A percentile compares a stretch with the other conserved stretches of the same genome.
These are phyloP conservation scores for Drosophila triauraria DNA, from an alignment of 1,140 invertebrate genomes.

Conservation along the genomic window DNA sequence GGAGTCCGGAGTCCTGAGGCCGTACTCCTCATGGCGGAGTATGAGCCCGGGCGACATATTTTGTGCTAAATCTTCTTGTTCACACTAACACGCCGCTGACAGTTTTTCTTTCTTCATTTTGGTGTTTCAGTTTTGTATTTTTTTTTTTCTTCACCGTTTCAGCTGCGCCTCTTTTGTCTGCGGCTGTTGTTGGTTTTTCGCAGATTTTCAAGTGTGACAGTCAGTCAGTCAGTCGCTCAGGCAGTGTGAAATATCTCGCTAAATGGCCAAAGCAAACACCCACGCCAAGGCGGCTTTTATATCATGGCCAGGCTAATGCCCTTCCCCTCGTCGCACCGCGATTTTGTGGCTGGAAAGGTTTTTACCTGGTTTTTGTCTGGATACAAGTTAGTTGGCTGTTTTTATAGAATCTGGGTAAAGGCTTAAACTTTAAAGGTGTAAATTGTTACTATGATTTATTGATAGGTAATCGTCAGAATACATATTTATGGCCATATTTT, in stretches of 20 bases:
- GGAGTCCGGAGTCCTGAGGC: conserved; percentile 22
- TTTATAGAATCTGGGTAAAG: background rate
- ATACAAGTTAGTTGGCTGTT: background rate
- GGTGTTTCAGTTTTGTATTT: conserved; percentile 39
- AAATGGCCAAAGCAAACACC: conserved; percentile 77
- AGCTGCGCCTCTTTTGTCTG: conserved; percentile 48
- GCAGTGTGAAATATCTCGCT: conserved; percentile 75
- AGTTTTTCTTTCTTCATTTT: conserved; percentile 72
- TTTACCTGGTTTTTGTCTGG: conserved; percentile 21
- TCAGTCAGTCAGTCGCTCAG: conserved; percentile 44
- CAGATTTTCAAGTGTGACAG: conserved; percentile 66
- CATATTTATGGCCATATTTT: too few relatives aligned
- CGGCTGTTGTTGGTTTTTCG: conserved; percentile 56
- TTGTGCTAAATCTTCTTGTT: conserved; percentile 81
- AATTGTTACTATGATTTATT: background rate
- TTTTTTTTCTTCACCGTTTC: conserved; percentile 13
- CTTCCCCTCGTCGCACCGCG: background rate
- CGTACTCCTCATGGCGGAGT: conserved; percentile 18
- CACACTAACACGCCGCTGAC: conserved; percentile 77
- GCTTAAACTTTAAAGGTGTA: background rate
- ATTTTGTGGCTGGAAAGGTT: conserved; percentile 28
- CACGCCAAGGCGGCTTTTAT: conserved; percentile 61
- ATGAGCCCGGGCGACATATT: conserved; percentile 63
- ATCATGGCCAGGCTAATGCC: conserved; percentile 59
- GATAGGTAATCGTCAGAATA: too few relatives aligned